A percentile compares a stretch with the other conserved stretches of the same genome.
Conservation (phyloP, 2,888 invertebrate genomes). For the Caenorhabditis doughertyi region DNA sequence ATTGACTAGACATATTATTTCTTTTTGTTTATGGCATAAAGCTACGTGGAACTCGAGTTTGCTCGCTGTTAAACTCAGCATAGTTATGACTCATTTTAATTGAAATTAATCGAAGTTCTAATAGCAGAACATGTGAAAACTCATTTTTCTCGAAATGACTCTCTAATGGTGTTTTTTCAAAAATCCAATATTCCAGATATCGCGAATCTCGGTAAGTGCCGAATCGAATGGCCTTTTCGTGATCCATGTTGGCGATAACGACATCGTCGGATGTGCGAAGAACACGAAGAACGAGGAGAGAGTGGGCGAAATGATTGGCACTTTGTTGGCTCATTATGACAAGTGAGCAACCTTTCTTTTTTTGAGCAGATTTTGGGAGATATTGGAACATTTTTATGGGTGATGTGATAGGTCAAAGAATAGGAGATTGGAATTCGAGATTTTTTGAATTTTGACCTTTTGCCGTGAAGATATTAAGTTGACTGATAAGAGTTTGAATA, state of each 20-base stretch:
- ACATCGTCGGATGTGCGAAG: constrained; percentile 84
- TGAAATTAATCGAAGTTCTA: neutral
- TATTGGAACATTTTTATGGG: constrained; percentile 8
- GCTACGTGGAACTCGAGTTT: too few species aligned
- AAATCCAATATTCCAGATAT: constrained; percentile 77
- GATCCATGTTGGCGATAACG: constrained; percentile 84
- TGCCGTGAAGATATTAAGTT: too few species aligned
- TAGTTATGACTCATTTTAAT: neutral
- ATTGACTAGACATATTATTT: neutral
- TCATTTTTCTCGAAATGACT: neutral
- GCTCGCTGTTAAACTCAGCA: too few species aligned
- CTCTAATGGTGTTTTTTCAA: neutral
- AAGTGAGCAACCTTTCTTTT: constrained; percentile 73
- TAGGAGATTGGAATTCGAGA: neutral
- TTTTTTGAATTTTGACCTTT: too few species aligned
- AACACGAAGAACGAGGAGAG: constrained; percentile 83
- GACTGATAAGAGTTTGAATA: too few species aligned
- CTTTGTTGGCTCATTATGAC: constrained; percentile 82
- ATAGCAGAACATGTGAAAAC: neutral
- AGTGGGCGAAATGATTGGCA: constrained; percentile 84
- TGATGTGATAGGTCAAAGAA: neutral
- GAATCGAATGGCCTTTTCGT: constrained; percentile 84
- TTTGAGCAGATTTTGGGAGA: neutral
- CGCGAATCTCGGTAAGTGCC: constrained; percentile 83
- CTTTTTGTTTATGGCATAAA: neutral